Conservation (phyloP, 1,140 invertebrate species). For the Drosophila nigrodunni region DNA sequence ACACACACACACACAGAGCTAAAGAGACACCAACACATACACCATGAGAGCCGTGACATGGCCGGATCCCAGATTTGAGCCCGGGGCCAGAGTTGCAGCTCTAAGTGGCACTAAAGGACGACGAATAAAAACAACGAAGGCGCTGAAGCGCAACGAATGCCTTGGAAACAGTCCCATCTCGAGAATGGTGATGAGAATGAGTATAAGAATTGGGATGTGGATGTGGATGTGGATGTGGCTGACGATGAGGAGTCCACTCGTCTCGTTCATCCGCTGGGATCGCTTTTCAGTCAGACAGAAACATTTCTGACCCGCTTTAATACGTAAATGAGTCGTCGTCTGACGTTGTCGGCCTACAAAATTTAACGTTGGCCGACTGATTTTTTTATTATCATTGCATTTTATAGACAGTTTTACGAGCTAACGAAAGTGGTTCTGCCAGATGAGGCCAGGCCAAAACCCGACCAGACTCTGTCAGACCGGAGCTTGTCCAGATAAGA, state of each 20-base stretch:
- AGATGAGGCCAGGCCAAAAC: slow-evolving; percentile 19
- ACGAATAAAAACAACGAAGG: slow-evolving; percentile 37
- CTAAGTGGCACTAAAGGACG: slow-evolving; percentile 77
- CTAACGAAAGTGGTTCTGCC: slow-evolving; percentile 80
- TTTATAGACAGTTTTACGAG: slow-evolving; percentile 83
- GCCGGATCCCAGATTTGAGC: slow-evolving; percentile 40
- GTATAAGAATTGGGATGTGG: neutral
- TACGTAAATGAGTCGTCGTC: slow-evolving; percentile 71
- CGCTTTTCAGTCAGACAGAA: slow-evolving; percentile 31
- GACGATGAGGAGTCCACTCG: slow-evolving; percentile 19
- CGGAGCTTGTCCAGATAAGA: slow-evolving; percentile 22
- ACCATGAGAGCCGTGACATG: slow-evolving; percentile 7
- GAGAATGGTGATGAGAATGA: slow-evolving; percentile 12
- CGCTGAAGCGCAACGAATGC: slow-evolving; percentile 51
- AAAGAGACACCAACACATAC: neutral
- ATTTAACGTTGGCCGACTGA: slow-evolving; percentile 48
- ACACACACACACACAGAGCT: neutral
- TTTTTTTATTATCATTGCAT: slow-evolving; percentile 80
- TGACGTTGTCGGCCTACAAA: slow-evolving; percentile 46
- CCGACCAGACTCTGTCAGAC: neutral
- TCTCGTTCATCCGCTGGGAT: slow-evolving; percentile 41
- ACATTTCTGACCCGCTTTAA: neutral
- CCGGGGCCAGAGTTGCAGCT: slow-evolving; percentile 44
- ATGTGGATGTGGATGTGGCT: neutral
- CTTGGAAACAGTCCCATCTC: slow-evolving; percentile 12